Evolutionary conservation across 2,888 invertebrate genomes (phyloP).

Genomic region (Carabus problematicus): DNA sequence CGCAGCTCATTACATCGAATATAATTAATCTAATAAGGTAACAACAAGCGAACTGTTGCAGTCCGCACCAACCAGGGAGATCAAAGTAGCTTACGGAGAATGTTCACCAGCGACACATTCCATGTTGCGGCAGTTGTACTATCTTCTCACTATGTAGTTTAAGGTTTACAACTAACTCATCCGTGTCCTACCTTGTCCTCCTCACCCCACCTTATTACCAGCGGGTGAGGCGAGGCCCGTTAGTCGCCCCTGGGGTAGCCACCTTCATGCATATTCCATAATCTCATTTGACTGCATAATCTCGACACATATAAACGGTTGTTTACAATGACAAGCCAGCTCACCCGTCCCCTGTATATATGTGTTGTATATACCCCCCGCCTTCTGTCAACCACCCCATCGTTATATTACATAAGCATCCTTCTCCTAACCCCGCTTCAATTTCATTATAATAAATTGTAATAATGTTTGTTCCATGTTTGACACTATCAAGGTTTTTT

Average conservation of each 20-base stretch:
- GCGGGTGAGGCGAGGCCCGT: constrained; percentile 11
- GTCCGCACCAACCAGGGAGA: constrained; percentile 1
- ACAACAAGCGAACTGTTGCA: neutral
- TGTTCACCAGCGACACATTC: constrained; percentile 21
- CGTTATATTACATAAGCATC: constrained; percentile 9
- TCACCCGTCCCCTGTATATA: neutral
- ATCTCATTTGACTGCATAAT: constrained; percentile 60
- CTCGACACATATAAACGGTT: constrained; percentile 54
- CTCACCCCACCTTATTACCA: too few species aligned
- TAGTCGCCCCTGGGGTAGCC: constrained; percentile 24
- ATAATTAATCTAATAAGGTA: constrained; percentile 40
- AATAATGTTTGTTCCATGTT: constrained; percentile 24
- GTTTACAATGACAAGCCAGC: constrained; percentile 53
- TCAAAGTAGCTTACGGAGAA: constrained; percentile 26
- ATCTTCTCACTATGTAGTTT: too few species aligned
- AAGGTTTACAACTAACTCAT: too few species aligned
- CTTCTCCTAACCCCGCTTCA: constrained; percentile 4
- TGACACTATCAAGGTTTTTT: constrained; percentile 11
- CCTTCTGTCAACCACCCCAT: neutral
- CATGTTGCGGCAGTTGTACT: constrained; percentile 2
- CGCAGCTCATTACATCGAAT: constrained; percentile 37
- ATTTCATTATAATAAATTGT: constrained; percentile 41
- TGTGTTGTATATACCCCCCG: neutral
- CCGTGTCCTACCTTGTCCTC: too few species aligned
- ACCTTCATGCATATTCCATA: constrained; percentile 59